A percentile compares a stretch with the other conserved stretches of the same genome.
phyloP scores from a whole-genome alignment of 2,888 invertebrate species.

The Synanthedon tipuliformis region DNA sequence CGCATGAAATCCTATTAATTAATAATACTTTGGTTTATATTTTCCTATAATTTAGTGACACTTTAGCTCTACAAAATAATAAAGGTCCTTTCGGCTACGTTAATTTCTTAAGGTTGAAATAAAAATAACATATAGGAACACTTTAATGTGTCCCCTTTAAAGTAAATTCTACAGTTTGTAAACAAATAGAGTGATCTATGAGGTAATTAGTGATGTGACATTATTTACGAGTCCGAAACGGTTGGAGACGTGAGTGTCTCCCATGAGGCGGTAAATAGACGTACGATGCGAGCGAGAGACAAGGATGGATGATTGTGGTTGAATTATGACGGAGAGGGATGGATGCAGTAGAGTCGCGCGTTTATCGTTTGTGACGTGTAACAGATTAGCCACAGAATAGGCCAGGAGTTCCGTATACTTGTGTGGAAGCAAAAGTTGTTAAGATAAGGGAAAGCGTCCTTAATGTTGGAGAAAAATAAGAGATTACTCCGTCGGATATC shows the following conservation, averaged over 20 bases:
- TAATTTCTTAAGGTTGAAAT: neutral
- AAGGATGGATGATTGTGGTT: slow-evolving; percentile 27
- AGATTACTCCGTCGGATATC: no score
- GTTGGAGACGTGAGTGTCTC: slow-evolving; percentile 13
- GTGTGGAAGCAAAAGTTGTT: neutral
- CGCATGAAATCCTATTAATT: no score
- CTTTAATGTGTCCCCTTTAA: slow-evolving; percentile 16
- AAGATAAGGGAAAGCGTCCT: neutral
- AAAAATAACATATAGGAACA: neutral
- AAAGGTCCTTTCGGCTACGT: no score
- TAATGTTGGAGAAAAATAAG: no score
- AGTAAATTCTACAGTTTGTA: slow-evolving; percentile 21
- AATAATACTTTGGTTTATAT: no score
- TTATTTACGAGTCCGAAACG: slow-evolving; percentile 31
- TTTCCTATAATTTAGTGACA: no score
- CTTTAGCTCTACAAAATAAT: no score
- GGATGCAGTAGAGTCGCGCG: slow-evolving; percentile 15
- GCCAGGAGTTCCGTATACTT: neutral
- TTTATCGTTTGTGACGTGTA: slow-evolving; percentile 24
- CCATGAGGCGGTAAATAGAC: slow-evolving; percentile 6
- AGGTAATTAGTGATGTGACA: slow-evolving; percentile 30
- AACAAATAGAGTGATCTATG: slow-evolving; percentile 26
- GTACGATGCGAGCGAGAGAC: slow-evolving; percentile 12
- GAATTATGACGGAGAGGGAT: slow-evolving; percentile 23
- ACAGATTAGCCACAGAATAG: slow-evolving; percentile 4